Evolutionary conservation across 2,888 invertebrate genomes (phyloP).

Genomic region (Hyalella azteca): DNA sequence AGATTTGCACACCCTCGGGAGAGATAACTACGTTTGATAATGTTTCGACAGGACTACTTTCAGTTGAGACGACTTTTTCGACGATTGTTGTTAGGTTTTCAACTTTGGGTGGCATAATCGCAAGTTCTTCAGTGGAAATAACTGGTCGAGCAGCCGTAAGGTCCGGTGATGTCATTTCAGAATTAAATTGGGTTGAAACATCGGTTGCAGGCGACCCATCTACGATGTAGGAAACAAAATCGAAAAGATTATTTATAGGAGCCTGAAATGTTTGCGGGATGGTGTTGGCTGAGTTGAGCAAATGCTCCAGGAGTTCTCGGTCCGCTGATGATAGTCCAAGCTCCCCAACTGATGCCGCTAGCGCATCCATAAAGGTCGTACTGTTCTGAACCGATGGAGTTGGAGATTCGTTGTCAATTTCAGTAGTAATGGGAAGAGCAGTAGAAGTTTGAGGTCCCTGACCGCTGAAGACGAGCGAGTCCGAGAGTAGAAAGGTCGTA

Average conservation of each 20-base stretch:
- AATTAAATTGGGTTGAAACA: background rate
- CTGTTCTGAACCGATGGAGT: too few species aligned
- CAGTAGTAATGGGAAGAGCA: too few species aligned
- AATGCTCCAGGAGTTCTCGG: background rate
- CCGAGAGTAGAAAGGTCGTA: background rate
- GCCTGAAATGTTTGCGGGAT: background rate
- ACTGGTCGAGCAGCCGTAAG: background rate
- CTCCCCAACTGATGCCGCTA: background rate
- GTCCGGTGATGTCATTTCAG: background rate
- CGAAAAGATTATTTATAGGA: slow-evolving; percentile 1
- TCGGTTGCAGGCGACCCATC: slow-evolving; percentile 9
- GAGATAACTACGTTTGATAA: background rate
- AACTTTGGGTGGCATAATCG: background rate
- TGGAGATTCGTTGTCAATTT: too few species aligned
- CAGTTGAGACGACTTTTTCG: background rate
- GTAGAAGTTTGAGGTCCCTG: background rate
- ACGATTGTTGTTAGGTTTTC: background rate
- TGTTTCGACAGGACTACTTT: background rate
- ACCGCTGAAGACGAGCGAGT: background rate
- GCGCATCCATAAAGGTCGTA: too few species aligned
- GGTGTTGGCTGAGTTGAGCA: background rate
- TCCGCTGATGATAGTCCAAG: background rate
- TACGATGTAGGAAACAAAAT: slow-evolving; percentile 17
- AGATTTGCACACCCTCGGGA: slow-evolving; percentile 3
- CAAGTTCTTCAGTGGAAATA: background rate